Conservation (phyloP, 2,888 invertebrate genomes). For the Brachypalpus laphriformis region DNA sequence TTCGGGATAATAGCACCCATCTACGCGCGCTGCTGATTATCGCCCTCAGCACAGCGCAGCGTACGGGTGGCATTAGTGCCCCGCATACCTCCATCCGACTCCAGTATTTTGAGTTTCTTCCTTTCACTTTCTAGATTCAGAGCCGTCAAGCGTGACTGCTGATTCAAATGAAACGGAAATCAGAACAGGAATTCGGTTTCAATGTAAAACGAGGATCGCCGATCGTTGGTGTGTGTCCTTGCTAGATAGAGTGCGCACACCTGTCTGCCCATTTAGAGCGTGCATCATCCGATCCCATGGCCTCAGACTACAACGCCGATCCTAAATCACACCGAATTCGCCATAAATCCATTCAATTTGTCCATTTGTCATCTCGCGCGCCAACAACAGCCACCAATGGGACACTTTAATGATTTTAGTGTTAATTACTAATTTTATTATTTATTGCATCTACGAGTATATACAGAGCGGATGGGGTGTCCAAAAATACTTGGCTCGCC, state of each 20-base stretch:
- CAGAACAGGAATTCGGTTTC: constrained; percentile 25
- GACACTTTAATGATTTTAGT: constrained; percentile 72
- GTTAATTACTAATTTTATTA: constrained; percentile 73
- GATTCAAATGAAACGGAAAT: constrained; percentile 20
- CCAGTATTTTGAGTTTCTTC: constrained; percentile 48
- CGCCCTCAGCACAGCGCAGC: constrained; percentile 22
- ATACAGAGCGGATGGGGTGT: constrained; percentile 44
- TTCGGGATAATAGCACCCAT: constrained; percentile 67
- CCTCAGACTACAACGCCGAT: not conserved
- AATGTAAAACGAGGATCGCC: not conserved
- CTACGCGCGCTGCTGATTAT: constrained; percentile 65
- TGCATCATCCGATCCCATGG: too few species aligned
- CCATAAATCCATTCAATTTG: constrained; percentile 71
- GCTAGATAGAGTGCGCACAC: not conserved
- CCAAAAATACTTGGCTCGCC: constrained; percentile 68
- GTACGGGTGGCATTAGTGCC: constrained; percentile 28
- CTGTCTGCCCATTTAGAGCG: not conserved
- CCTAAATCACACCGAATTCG: constrained; percentile 53
- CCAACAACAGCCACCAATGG: constrained; percentile 48
- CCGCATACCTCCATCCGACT: constrained; percentile 14
- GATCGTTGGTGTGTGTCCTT: not conserved
- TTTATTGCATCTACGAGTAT: constrained; percentile 47
- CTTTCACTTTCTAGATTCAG: constrained; percentile 64
- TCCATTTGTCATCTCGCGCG: constrained; percentile 66
- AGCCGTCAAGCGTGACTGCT: constrained; percentile 50